These are phyloP conservation scores for Oryzaephilus surinamensis DNA, from an alignment of 1,140 invertebrate species.

Conservation along the genomic window DNA sequence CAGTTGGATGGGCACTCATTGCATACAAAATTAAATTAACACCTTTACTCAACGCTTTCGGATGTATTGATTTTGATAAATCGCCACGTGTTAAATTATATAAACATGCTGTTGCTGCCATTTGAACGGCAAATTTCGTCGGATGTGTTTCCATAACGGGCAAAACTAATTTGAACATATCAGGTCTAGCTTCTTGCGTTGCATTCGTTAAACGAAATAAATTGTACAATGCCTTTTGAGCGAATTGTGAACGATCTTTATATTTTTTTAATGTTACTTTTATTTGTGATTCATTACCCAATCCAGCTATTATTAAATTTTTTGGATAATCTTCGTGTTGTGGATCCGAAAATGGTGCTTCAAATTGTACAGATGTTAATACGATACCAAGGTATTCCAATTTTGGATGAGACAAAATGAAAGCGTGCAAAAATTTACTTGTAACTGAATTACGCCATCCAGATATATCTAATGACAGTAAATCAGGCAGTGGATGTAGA, in stretches of 20 bases:
- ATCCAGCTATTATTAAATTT: conserved; percentile 27
- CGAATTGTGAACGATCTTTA: conserved; percentile 47
- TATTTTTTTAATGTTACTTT: conserved; percentile 51
- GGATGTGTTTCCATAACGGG: conserved; percentile 57
- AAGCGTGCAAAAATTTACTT: conserved; percentile 17
- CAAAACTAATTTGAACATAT: conserved; percentile 62
- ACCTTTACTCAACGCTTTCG: conserved; percentile 51
- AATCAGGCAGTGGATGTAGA: conserved; percentile 44
- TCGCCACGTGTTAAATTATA: conserved; percentile 69
- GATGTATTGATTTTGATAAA: conserved; percentile 56
- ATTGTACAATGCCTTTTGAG: conserved; percentile 64
- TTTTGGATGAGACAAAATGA: conserved; percentile 24
- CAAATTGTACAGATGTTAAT: conserved; percentile 24
- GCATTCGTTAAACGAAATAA: conserved; percentile 50
- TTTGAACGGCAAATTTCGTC: conserved; percentile 54
- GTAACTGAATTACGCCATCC: conserved; percentile 40
- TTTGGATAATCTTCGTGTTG: conserved; percentile 11
- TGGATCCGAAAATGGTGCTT: conserved; percentile 21
- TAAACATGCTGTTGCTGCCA: conserved; percentile 71
- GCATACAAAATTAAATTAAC: conserved; percentile 59
- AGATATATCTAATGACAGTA: conserved; percentile 60
- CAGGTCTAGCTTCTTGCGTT: conserved; percentile 39
- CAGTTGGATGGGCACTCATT: conserved; percentile 61
- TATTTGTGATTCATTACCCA: conserved; percentile 28
- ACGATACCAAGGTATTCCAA: conserved; percentile 30